phyloP scores from a whole-genome alignment of 2,888 invertebrate species.

The Sesia apiformis region DNA sequence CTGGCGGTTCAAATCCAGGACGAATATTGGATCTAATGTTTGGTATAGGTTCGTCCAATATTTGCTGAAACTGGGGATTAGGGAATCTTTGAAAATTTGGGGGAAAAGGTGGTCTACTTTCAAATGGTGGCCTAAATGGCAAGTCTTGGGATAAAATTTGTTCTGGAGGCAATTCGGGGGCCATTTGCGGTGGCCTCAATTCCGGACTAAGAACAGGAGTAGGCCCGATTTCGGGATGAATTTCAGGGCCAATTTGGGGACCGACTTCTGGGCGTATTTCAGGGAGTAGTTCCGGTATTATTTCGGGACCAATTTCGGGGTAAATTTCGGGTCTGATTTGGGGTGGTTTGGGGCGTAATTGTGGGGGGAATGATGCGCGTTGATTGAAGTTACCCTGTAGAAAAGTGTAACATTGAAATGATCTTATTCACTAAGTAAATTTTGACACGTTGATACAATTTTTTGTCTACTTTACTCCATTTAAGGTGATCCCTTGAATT shows the following conservation, averaged over 20 bases:
- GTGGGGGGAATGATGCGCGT: constrained; percentile 38
- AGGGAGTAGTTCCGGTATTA: constrained; percentile 15
- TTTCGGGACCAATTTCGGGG: constrained; percentile 12
- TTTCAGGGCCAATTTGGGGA: constrained; percentile 4
- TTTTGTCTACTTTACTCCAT: too few relatives aligned
- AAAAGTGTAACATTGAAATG: background rate
- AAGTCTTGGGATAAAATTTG: constrained; percentile 20
- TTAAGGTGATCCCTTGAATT: too few relatives aligned
- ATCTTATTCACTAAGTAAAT: too few relatives aligned
- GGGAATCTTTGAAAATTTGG: constrained; percentile 18
- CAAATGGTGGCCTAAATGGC: constrained; percentile 18
- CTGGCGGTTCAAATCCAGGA: constrained; percentile 33
- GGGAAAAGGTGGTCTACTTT: constrained; percentile 20
- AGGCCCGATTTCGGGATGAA: background rate
- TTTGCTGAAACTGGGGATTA: constrained; percentile 19
- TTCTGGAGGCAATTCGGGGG: constrained; percentile 31
- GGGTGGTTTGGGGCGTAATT: constrained; percentile 11
- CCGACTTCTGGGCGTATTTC: constrained; percentile 6
- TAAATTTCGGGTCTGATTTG: constrained; percentile 15
- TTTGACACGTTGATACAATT: too few relatives aligned
- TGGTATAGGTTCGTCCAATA: constrained; percentile 23
- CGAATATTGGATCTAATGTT: constrained; percentile 10
- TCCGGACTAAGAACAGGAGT: background rate
- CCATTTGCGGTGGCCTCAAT: constrained; percentile 13
- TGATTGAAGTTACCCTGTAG: constrained; percentile 48